Percentiles rank a stretch among this genome's conserved stretches.
phyloP scores from a whole-genome alignment of 2,113 vertebrate species.

The Promerops cafer region DNA sequence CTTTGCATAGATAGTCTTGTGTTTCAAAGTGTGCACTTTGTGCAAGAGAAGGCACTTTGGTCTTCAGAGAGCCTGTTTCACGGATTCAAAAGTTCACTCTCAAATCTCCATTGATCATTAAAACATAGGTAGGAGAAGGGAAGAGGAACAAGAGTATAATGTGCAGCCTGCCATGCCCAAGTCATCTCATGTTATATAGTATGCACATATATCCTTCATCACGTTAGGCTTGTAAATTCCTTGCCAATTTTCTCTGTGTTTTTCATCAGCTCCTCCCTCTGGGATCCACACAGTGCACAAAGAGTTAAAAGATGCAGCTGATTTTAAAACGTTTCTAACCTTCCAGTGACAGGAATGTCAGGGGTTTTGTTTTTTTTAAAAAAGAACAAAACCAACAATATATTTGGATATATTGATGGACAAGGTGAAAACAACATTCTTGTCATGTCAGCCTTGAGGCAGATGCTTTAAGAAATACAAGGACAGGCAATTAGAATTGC shows the following conservation, averaged over 20 bases:
- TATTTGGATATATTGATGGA: background rate
- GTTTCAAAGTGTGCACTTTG: background rate
- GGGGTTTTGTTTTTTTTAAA: background rate
- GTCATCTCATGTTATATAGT: background rate
- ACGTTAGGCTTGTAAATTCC: background rate
- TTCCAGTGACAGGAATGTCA: background rate
- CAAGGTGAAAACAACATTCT: background rate
- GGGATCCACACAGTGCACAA: background rate
- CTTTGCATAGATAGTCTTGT: background rate
- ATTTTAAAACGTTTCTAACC: background rate
- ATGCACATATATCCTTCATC: background rate
- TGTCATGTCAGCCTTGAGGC: background rate
- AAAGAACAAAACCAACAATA: background rate
- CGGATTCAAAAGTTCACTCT: background rate
- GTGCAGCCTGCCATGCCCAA: background rate
- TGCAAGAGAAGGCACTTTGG: background rate
- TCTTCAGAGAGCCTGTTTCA: background rate
- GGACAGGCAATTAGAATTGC: background rate
- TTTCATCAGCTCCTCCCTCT: background rate
- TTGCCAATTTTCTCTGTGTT: background rate
- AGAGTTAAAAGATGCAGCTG: slow-evolving; percentile 11
- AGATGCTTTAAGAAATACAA: background rate
- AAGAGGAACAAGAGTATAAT: background rate
- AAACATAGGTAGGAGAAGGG: background rate
- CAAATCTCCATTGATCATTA: background rate